Conservation (phyloP, 2,113 vertebrate species). For the Fulmarus glacialis region DNA sequence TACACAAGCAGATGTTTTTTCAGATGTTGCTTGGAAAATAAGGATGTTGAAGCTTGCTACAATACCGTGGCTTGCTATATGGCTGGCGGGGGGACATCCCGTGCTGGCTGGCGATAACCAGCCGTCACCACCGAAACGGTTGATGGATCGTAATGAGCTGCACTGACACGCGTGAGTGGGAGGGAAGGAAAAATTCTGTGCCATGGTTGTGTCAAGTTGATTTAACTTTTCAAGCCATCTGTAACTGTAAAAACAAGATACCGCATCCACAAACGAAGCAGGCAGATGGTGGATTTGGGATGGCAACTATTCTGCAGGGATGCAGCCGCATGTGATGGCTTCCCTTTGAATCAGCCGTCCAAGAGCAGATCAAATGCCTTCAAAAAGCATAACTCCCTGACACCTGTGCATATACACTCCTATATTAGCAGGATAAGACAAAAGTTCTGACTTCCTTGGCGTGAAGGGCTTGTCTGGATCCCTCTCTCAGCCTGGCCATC, state of each 20-base stretch:
- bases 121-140: neutral
- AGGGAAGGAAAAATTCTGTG: neutral
- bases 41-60: neutral
- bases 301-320: neutral
- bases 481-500: neutral
- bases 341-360: neutral
- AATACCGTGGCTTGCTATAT: too few species aligned
- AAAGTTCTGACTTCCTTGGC: neutral
- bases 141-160: neutral
- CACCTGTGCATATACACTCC: neutral
- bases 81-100: too few species aligned
- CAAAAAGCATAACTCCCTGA: neutral
- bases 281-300: neutral
- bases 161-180: neutral
- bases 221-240: slow-evolving; percentile 12
- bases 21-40: neutral
- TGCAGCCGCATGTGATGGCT: neutral
- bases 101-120: neutral
- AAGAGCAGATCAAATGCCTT: neutral
- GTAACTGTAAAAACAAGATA: neutral
- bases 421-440: neutral
- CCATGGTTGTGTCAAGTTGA: neutral
- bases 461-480: neutral
- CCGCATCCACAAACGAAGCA: neutral
- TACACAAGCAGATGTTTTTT: neutral